Conservation (phyloP, 1,140 invertebrate genomes). For the Procambarus virginalis region DNA sequence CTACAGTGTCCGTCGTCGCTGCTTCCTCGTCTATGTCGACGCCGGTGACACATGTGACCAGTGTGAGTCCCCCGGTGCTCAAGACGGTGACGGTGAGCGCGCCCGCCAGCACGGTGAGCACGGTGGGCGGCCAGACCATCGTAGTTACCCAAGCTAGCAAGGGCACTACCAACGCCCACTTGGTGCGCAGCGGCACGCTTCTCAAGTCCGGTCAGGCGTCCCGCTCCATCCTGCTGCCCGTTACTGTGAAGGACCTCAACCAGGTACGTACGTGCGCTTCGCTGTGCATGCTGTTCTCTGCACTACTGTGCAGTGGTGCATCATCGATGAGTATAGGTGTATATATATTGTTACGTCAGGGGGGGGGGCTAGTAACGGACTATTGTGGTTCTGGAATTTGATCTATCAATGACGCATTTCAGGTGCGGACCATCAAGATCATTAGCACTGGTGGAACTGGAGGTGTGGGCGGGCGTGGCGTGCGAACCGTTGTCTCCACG, state of each 20-base stretch:
- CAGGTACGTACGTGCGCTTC: constrained; percentile 19
- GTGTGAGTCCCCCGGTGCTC: constrained; percentile 15
- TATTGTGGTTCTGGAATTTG: too few relatives aligned
- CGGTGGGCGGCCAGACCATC: constrained; percentile 57
- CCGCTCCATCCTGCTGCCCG: constrained; percentile 55
- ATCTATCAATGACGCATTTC: too few relatives aligned
- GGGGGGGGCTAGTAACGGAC: too few relatives aligned
- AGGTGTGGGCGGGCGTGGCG: constrained; percentile 25
- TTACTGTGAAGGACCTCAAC: constrained; percentile 59
- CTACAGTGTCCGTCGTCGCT: not conserved
- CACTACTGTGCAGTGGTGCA: too few relatives aligned
- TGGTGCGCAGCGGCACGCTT: constrained; percentile 33
- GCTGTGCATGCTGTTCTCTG: too few relatives aligned
- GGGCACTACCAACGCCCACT: constrained; percentile 22
- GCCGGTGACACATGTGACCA: not conserved
- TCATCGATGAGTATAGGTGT: too few relatives aligned
- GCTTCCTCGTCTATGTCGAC: not conserved
- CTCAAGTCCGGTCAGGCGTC: constrained; percentile 43
- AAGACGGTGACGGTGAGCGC: constrained; percentile 45
- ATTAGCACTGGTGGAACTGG: constrained; percentile 57
- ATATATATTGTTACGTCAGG: too few relatives aligned
- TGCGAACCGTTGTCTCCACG: constrained; percentile 53
- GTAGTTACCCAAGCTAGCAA: constrained; percentile 57
- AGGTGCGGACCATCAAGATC: constrained; percentile 63
- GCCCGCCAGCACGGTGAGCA: constrained; percentile 8